Base-by-base conservation (phyloP, 2,797 vertebrate genomes). In the Nyctalus aviator region DNA sequence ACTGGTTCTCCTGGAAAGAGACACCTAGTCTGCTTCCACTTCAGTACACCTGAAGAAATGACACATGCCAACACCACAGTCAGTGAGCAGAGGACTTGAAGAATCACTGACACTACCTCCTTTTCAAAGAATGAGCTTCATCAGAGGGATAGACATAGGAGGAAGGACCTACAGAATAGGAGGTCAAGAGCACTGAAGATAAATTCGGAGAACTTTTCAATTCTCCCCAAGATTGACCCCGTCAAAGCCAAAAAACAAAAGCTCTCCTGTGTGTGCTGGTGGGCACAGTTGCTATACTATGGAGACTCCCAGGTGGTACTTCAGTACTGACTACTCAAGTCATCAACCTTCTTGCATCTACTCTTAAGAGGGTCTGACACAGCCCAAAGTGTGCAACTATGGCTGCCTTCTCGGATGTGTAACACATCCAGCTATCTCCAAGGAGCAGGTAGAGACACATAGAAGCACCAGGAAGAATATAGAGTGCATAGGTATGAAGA, bases 31-130 rank as follows among this genome's bases (percentile, higher is more conserved):
- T 44, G 12, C 46, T 81, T 81, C 91, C 10, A 23, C 50, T 41
- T 81, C 23, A n/a, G 20, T 5, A 44, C 3, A 32, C 27, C 35
- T 8, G 21, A 44, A 64, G 66, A 2, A 3, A 1, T 44, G 35
- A 30, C 15, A 20, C 25, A 20, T 3, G 4, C 14, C n/a, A 11
- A 4, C 2, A 14, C 20, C 8, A 6, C 27, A 0, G 32, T 27
- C 75, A 50, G 4, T 59, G 4, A 73, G 23, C 46, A 50, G 76
- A 85, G 35, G 18, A 14, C 21, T 93, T 72, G 18, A 32, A 25
- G 35, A 46, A 55, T 68, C n/a, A 48, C 20, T 32, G 68, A 59
- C 30, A 37, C 35, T 0, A 30, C 30, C 50, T 55, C 37, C 2
- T 66, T 87, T 77, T 30, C 32, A 66, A 82, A 66, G 17, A 71